Conservation (phyloP, 2,888 invertebrate species). For the Chouioia cunea region DNA sequence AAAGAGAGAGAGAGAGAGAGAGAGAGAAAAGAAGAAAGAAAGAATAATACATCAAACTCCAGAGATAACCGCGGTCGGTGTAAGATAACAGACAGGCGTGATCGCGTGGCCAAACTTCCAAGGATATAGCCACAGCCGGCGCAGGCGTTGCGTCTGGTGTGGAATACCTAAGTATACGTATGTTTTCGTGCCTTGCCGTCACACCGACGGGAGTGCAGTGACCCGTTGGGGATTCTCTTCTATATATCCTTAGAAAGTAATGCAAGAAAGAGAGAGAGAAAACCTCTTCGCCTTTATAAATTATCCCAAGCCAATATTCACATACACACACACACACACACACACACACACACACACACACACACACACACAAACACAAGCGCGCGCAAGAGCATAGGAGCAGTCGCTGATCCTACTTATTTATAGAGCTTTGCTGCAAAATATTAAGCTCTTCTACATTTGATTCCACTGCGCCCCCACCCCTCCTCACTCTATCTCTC, state of each 20-base stretch:
- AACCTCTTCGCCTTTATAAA: too few species aligned
- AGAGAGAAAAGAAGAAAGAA: neutral
- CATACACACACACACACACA: too few species aligned
- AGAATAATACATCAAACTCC: too few species aligned
- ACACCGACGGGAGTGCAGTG: neutral
- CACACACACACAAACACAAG: neutral
- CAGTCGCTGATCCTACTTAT: conserved; percentile 24
- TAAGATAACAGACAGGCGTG: conserved; percentile 61
- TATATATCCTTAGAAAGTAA: too few species aligned
- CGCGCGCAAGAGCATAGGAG: too few species aligned
- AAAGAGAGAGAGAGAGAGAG: neutral
- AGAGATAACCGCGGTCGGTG: too few species aligned
- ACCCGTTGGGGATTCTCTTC: neutral
- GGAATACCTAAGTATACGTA: too few species aligned
- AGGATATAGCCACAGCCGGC: conserved; percentile 47
- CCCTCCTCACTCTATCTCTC: neutral
- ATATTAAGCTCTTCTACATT: neutral
- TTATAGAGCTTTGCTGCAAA: conserved; percentile 19
- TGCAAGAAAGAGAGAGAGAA: too few species aligned
- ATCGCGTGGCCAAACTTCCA: conserved; percentile 52
- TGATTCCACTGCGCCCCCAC: neutral
- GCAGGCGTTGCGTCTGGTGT: too few species aligned
- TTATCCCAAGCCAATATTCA: too few species aligned
- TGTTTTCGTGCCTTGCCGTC: neutral
- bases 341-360: neutral